Percentiles rank a stretch among this genome's conserved stretches.
These are phyloP conservation scores for Chelon auratus DNA, from an alignment of 2,797 vertebrate genomes.

Conservation along the genomic window DNA sequence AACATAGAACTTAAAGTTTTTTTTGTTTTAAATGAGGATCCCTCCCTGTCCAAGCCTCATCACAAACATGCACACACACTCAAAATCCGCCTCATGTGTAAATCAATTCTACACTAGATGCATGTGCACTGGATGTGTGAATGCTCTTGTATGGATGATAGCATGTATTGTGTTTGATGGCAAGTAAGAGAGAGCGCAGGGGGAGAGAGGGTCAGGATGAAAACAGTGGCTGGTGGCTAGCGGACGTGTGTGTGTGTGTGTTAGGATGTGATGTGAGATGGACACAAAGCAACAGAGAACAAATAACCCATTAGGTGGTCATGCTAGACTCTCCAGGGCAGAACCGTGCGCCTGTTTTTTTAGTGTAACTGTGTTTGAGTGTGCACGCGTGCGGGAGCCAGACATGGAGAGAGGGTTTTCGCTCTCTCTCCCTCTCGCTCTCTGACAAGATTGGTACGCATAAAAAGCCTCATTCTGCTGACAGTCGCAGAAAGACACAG, in stretches of 20 bases:
- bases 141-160: conserved; percentile 34
- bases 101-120: conserved; percentile 49
- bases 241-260: conserved; percentile 17
- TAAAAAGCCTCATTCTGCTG: conserved; percentile 78
- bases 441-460: conserved; percentile 75
- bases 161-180: conserved; percentile 4
- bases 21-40: too few relatives aligned
- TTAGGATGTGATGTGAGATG: conserved; percentile 38
- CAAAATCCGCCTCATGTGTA: conserved; percentile 50
- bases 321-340: conserved; percentile 53
- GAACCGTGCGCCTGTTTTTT: conserved; percentile 17
- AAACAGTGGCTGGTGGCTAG: background rate
- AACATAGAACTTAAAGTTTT: too few relatives aligned
- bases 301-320: conserved; percentile 68
- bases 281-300: conserved; percentile 58
- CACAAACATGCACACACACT: conserved; percentile 10
- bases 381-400: conserved; percentile 38
- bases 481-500: conserved; percentile 73
- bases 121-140: conserved; percentile 4
- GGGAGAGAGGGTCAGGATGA: background rate
- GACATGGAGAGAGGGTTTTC: conserved; percentile 57
- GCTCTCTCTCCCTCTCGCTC: conserved; percentile 38
- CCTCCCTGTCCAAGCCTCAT: too few relatives aligned
- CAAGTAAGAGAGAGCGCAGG: too few relatives aligned
- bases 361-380: conserved; percentile 36